A percentile compares a stretch with the other conserved stretches of the same genome.
phyloP scores from a whole-genome alignment of 2,888 invertebrate genomes.

The Drosophila antonietae region DNA sequence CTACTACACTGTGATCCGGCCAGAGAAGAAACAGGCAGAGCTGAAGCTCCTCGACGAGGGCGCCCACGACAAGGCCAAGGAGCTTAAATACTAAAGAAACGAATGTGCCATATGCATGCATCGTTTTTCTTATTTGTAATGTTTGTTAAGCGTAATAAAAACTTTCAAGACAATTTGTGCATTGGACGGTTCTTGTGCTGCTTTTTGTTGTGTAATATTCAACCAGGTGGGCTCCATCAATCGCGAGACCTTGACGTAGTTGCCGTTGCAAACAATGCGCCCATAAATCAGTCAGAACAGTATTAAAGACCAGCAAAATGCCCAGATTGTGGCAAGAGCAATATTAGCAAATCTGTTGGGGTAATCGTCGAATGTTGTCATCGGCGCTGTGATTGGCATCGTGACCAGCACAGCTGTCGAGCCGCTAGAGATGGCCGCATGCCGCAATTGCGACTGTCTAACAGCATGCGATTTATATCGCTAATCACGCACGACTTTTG shows the following conservation, averaged over 20 bases:
- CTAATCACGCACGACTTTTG: neutral
- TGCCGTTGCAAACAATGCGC: constrained; percentile 43
- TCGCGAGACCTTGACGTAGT: constrained; percentile 1
- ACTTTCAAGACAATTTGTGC: constrained; percentile 19
- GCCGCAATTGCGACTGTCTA: neutral
- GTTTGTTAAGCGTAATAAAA: constrained; percentile 68
- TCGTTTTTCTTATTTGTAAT: constrained; percentile 19
- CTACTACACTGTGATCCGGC: constrained; percentile 85
- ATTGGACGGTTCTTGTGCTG: neutral
- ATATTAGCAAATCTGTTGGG: constrained; percentile 14
- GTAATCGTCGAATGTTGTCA: constrained; percentile 49
- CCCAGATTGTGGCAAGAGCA: constrained; percentile 14
- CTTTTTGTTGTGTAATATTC: constrained; percentile 62
- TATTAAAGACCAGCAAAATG: constrained; percentile 1
- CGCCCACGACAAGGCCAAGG: constrained; percentile 83
- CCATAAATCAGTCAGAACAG: constrained; percentile 57
- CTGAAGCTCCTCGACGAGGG: constrained; percentile 85
- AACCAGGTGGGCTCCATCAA: constrained; percentile 14
- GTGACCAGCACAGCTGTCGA: constrained; percentile 44
- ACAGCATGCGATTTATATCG: too few species aligned
- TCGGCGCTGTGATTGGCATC: constrained; percentile 48
- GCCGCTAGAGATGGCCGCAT: constrained; percentile 11
- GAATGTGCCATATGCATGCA: constrained; percentile 4
- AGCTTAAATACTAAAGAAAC: constrained; percentile 74
- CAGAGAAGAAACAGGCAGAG: constrained; percentile 84